Conservation (phyloP, 2,113 vertebrate genomes). For the Nannospalax galili region DNA sequence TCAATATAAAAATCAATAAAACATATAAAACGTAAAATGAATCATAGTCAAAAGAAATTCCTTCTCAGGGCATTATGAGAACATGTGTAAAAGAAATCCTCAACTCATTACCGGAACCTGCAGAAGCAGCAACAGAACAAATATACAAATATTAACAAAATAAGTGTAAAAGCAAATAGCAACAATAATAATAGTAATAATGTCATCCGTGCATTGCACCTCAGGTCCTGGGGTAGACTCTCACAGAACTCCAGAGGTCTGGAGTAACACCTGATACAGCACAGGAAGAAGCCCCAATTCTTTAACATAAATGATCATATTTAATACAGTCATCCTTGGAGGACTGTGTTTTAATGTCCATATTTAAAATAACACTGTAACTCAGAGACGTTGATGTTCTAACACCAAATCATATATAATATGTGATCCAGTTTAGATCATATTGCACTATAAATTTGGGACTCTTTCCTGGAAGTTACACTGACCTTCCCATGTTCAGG, state of each 20-base stretch:
- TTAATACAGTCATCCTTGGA: not conserved
- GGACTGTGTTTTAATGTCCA: not conserved
- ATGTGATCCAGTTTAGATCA: not conserved
- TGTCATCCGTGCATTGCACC: not conserved
- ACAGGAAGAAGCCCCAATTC: not conserved
- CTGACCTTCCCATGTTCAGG: not conserved
- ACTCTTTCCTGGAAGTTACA: not conserved
- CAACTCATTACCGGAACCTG: not conserved
- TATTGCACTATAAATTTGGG: not conserved
- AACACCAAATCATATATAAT: not conserved
- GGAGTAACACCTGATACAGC: not conserved
- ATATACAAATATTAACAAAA: constrained; percentile 22
- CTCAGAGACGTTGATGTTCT: not conserved
- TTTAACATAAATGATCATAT: constrained; percentile 61
- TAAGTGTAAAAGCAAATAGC: constrained; percentile 25
- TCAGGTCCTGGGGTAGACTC: not conserved
- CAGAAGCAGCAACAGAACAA: not conserved
- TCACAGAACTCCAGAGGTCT: not conserved
- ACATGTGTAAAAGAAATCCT: not conserved
- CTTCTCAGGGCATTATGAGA: constrained; percentile 53
- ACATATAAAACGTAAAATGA: constrained; percentile 54
- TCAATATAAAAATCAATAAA: constrained; percentile 74
- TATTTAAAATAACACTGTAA: constrained; percentile 20
- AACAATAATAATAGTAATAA: not conserved
- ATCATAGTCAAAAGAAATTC: constrained; percentile 55